phyloP scores from a whole-genome alignment of 64 coral and sea anemone species.

The Montipora capricornis region DNA sequence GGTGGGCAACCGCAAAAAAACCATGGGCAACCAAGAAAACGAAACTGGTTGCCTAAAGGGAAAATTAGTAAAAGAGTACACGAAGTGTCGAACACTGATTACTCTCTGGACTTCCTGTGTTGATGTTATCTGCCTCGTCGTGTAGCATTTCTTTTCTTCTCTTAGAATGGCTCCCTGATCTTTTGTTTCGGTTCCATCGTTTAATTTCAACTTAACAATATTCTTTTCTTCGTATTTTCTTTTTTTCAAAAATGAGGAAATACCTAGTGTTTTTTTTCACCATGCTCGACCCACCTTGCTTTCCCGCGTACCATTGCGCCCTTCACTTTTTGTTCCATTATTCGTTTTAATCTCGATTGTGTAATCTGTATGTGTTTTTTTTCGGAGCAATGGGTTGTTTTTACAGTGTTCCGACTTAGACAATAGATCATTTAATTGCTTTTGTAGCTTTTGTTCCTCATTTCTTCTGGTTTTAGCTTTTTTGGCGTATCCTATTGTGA shows the following conservation, averaged over 20 bases:
- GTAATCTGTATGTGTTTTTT: neutral
- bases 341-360: neutral
- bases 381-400: neutral
- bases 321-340: constrained; percentile 5
- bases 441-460: neutral
- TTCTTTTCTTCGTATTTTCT: too few species aligned
- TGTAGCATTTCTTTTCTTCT: too few species aligned
- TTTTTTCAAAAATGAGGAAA: constrained; percentile 14
- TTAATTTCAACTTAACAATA: too few species aligned
- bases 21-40: too few species aligned
- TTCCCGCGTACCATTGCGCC: neutral
- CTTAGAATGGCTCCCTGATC: too few species aligned
- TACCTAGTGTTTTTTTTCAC: neutral
- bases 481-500: neutral
- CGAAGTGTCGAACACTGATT: too few species aligned
- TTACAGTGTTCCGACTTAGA: neutral
- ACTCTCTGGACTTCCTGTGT: too few species aligned
- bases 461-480: neutral
- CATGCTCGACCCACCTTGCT: constrained; percentile 11
- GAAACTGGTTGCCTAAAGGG: too few species aligned
- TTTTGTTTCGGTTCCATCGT: too few species aligned
- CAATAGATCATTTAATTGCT: constrained; percentile 13
- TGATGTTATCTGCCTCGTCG: too few species aligned
- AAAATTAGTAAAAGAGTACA: too few species aligned
- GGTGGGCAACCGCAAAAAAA: too few species aligned